Evolutionary conservation across 2,888 invertebrate genomes (phyloP).

Genomic region (Orthosia gothica): DNA sequence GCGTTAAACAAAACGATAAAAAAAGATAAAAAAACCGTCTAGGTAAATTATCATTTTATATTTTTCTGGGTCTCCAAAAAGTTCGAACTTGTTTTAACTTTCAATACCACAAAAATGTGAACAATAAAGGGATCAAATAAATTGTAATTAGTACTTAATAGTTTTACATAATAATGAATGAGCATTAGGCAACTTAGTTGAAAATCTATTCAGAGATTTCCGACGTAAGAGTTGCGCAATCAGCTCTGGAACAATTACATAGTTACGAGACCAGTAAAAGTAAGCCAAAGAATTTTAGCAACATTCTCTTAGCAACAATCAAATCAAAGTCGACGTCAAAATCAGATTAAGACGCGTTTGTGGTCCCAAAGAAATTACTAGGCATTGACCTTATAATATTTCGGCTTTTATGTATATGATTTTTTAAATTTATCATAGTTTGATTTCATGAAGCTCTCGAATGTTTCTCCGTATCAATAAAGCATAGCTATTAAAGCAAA

Average conservation of each 20-base stretch:
- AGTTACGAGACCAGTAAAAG: neutral
- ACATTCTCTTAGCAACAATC: neutral
- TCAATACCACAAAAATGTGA: neutral
- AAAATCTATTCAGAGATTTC: neutral
- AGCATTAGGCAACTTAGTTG: neutral
- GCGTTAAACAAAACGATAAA: no score
- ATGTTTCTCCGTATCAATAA: neutral
- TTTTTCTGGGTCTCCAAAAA: neutral
- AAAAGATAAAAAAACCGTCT: no score
- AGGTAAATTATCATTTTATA: neutral
- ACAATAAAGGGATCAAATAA: neutral
- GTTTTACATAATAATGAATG: neutral
- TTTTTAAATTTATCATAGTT: neutral
- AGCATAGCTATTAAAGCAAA: neutral
- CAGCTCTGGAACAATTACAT: neutral
- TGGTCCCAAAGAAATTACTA: neutral
- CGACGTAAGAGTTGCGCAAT: neutral
- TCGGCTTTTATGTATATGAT: neutral
- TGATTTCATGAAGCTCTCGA: neutral
- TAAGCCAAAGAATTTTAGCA: neutral
- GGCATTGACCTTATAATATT: neutral
- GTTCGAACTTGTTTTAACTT: neutral
- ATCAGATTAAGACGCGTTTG: neutral
- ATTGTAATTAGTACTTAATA: neutral
- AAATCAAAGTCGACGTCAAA: slow-evolving; percentile 3